Conservation (phyloP, 2,113 vertebrate genomes). For the Ovis aries region DNA sequence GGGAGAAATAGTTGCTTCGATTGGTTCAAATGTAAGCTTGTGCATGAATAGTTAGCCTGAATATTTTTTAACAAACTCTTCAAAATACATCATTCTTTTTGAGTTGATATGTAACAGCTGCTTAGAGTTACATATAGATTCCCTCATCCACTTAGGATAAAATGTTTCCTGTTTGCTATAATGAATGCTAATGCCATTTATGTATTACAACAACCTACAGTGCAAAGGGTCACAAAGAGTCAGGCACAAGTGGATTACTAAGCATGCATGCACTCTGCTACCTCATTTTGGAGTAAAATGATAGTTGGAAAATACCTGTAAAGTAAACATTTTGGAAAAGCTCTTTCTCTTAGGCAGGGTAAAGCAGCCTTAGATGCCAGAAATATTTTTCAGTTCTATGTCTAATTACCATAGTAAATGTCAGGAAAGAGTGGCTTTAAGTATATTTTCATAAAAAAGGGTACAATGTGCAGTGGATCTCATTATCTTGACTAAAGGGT, state of each 20-base stretch:
- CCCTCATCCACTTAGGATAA: not conserved
- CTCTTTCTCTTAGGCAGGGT: not conserved
- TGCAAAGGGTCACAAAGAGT: not conserved
- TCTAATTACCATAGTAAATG: slow-evolving; percentile 53
- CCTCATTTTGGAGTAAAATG: not conserved
- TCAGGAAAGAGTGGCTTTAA: not conserved
- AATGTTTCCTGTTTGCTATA: not conserved
- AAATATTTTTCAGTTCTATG: slow-evolving; percentile 7
- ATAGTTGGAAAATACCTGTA: not conserved
- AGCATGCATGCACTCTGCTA: not conserved
- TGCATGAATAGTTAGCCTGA: not conserved
- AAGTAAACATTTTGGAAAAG: not conserved
- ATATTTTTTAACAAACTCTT: not conserved
- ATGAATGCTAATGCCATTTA: not conserved
- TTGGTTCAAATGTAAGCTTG: not conserved
- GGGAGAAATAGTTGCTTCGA: not conserved
- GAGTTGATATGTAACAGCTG: not conserved
- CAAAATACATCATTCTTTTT: not conserved
- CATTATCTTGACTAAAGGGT: slow-evolving; percentile 44
- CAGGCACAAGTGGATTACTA: not conserved
- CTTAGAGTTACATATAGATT: not conserved
- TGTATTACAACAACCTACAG: not conserved
- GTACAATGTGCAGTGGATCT: not conserved
- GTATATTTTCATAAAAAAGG: not conserved
- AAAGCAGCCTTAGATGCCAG: not conserved